A percentile compares a stretch with the other conserved stretches of the same genome.
phyloP scores from a whole-genome alignment of 2,797 vertebrate species.

The Octomys mimax region DNA sequence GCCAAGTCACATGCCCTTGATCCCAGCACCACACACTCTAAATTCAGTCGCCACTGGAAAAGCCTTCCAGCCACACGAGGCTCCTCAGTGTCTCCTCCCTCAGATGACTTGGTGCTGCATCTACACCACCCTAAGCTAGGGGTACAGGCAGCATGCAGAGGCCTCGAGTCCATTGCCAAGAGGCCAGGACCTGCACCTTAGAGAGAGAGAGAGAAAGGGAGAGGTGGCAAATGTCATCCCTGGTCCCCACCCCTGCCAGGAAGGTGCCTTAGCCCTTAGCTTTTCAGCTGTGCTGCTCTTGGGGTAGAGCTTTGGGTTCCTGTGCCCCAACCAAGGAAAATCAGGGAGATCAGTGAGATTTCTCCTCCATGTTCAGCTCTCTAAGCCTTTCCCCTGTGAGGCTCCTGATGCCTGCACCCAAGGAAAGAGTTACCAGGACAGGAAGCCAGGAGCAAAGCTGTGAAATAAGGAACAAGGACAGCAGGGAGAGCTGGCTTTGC shows the following conservation, averaged over 20 bases:
- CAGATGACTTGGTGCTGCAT: background rate
- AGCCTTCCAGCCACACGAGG: background rate
- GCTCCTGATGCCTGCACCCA: background rate
- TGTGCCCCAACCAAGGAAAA: background rate
- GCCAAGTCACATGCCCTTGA: background rate
- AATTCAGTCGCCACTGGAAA: background rate
- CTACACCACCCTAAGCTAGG: background rate
- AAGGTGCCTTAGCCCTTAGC: background rate
- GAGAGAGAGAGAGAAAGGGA: background rate
- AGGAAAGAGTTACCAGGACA: background rate
- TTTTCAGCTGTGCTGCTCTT: background rate
- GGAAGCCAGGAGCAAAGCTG: background rate
- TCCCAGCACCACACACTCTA: background rate
- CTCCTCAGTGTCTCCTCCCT: background rate
- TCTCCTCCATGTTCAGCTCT: background rate
- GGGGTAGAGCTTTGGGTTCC: background rate
- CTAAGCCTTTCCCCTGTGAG: background rate
- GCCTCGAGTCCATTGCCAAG: background rate
- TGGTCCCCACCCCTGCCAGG: fast-evolving
- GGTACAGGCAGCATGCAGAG: too few species aligned
- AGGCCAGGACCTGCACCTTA: background rate
- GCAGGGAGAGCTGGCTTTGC: background rate
- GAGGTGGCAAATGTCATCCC: background rate
- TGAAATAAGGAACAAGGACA: background rate
- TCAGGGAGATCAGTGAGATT: fast-evolving